Evolutionary conservation across 2,113 vertebrate genomes (phyloP), one percentile per base, ranked within the genome.

Genomic region (Lophotis ruficrista): DNA sequence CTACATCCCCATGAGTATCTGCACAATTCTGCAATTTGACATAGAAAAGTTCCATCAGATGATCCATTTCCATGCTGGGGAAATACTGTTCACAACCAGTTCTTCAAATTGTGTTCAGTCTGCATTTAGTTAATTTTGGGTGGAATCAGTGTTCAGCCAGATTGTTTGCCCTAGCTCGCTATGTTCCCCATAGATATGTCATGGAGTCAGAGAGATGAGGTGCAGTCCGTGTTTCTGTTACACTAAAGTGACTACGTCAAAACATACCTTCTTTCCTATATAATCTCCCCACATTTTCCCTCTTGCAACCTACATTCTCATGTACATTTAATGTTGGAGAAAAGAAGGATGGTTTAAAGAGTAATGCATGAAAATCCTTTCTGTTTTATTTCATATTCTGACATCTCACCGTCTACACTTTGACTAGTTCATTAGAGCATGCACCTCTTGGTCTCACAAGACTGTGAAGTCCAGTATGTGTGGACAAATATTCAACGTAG

Each of bases 151-250:
- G 22, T 69, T 87, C 37, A 73, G 14, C 1, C 20, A 73, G 22
- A 78, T 33, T 0, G 0, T 79, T 58, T 73, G 6, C 20, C 19
- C 17, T 48, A 11, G 1, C 12, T 83, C 13, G 5, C 16, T 30
- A 0, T 41, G 35, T n/a, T 72, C 14, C 0, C 8, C 10, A 4
- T 15, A 38, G 8, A 12, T 38, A 12, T 35, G 28, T 35, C 10
- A n/a, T 15, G 18, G 38, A 85, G 41, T 78, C 45, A 89, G 12
- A 64, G 38, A 35, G 43, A 73, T 24, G 7, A 86, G 33, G 7
- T 2, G 1, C 13, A 58, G 18, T 8, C 24, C 54, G 2, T 24
- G 25, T 53, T 84, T 50, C 19, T 71, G 15, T 61, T 19, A 81
- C 18, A 22, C 25, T 61, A 38, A 38, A 56, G 27, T 0, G 2